Evolutionary conservation across 2,113 vertebrate species (phyloP).

Genomic region (Caretta caretta): DNA sequence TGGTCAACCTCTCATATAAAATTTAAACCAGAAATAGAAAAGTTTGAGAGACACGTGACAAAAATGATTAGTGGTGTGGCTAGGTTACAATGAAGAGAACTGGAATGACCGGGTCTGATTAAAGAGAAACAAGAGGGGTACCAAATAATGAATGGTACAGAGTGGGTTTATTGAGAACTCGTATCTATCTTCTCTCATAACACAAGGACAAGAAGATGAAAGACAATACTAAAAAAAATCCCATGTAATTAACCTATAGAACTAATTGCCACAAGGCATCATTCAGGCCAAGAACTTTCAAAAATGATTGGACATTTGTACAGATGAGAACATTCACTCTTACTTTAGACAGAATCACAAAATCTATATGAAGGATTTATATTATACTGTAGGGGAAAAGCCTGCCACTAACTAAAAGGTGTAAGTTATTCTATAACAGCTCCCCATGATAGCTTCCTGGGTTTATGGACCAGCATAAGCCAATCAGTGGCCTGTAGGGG

Average conservation of each 20-base stretch:
- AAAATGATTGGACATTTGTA: background rate
- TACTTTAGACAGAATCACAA: background rate
- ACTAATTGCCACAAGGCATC: background rate
- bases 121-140: background rate
- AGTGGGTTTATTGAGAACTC: background rate
- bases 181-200: background rate
- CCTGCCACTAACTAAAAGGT: background rate
- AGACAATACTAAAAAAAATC: background rate
- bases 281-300: background rate
- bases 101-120: background rate
- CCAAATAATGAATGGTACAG: background rate
- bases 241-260: background rate
- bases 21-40: background rate
- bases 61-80: background rate
- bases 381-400: background rate
- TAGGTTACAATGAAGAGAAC: background rate
- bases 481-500: too few relatives aligned
- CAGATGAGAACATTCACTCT: background rate
- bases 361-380: background rate
- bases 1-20: background rate
- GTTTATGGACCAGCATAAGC: too few relatives aligned
- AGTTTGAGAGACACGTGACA: background rate
- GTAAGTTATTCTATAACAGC: background rate
- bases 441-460: too few relatives aligned
- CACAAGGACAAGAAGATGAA: background rate